phyloP scores from a whole-genome alignment of 2,888 invertebrate species.

The Drosophila dives region DNA sequence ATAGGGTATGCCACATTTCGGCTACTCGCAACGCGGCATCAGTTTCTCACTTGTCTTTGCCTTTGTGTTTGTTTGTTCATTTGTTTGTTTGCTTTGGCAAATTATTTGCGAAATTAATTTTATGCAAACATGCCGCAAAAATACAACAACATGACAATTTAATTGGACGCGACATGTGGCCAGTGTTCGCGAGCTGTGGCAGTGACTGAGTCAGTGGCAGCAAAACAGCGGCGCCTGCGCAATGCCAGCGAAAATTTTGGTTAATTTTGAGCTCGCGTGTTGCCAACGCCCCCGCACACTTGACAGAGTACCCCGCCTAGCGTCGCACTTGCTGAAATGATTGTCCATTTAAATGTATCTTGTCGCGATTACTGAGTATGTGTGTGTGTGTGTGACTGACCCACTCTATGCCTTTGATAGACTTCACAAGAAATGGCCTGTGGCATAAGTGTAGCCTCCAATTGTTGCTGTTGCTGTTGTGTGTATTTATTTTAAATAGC shows the following conservation, averaged over 20 bases:
- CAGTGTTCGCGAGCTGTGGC: conserved; percentile 31
- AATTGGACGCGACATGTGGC: conserved; percentile 80
- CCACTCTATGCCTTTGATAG: conserved; percentile 68
- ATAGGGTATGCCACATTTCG: conserved; percentile 29
- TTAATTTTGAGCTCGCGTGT: conserved; percentile 78
- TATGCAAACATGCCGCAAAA: conserved; percentile 81
- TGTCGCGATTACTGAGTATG: conserved; percentile 48
- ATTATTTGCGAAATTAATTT: conserved; percentile 81
- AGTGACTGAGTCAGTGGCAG: conserved; percentile 13
- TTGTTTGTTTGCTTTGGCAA: conserved; percentile 70
- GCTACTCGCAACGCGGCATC: neutral
- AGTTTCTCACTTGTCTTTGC: conserved; percentile 43
- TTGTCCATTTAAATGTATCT: conserved; percentile 76
- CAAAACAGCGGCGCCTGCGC: conserved; percentile 70
- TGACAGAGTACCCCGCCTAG: conserved; percentile 3
- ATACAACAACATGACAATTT: conserved; percentile 81
- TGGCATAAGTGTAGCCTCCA: conserved; percentile 43
- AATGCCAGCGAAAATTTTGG: conserved; percentile 54
- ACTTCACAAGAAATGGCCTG: conserved; percentile 51
- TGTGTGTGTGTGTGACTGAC: conserved; percentile 43
- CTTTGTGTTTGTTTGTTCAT: conserved; percentile 52
- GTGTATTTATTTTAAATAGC: conserved; percentile 77
- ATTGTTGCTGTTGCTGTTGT: conserved; percentile 23
- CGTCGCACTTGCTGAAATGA: conserved; percentile 34
- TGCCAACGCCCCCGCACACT: conserved; percentile 62